Evolutionary conservation across 2,797 vertebrate genomes (phyloP), one percentile per base, ranked within the genome.

Genomic region (Lophura swinhoii): DNA sequence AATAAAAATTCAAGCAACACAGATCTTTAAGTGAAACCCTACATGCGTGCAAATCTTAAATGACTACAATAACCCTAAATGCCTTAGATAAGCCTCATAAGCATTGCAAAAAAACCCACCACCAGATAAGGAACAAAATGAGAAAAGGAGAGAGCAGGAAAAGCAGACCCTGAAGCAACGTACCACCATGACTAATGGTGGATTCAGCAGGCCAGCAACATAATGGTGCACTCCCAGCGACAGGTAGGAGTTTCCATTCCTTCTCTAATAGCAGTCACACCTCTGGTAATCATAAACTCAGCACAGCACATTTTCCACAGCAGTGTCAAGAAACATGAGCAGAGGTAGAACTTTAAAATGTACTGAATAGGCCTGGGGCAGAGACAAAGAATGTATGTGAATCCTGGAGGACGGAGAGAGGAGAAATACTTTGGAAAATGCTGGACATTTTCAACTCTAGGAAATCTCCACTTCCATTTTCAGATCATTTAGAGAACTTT

Each of bases 141-240:
- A 87, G 33, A 9, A 41, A 91, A 29, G 6, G 28, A 67, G 21
- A 46, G 23, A 78, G 55, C 24, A 56, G 22, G 49, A 68, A 49
- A 91, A 83, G 43, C 39, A 55, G 71, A 46, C 6, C 5, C 66
- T 82, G 59, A 44, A 78, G 55, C 59, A 66, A 55, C 1, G 0
- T 2, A 20, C n/a, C 18, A 33, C 14, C 1, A 1, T 49, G 4
- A 14, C 12, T 53, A 35, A 12, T 0, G 0, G 41, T 35, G 41
- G 44, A 44, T 62, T 64, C 66, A 69, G 83, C 53, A 84, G n/a
- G 73, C 22, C 9, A 48, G 23, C 10, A 16, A 48, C 7, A 7
- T 22, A 15, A 22, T 8, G 44, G 22, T 29, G 18, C 24, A 43
- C 31, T 84, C 81, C 68, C 81, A 82, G 26, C 21, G 62, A 24